Conservation (phyloP, 2,888 invertebrate species). For the Dione juno region DNA sequence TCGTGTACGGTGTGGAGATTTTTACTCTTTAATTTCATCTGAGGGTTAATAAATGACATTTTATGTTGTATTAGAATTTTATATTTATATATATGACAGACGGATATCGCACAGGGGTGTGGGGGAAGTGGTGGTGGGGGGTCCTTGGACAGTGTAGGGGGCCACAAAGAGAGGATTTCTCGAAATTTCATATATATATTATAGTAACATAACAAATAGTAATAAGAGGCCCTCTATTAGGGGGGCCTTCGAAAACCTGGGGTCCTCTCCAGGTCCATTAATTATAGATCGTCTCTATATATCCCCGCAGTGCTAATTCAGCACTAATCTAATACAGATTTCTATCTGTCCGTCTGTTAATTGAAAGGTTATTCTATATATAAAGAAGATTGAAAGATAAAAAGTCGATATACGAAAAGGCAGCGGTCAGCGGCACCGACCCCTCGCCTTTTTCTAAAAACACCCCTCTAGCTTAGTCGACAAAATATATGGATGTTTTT, state of each 20-base stretch:
- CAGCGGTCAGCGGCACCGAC: background rate
- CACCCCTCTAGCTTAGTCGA: background rate
- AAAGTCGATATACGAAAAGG: conserved; percentile 30
- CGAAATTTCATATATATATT: no score
- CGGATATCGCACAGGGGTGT: no score
- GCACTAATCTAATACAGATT: conserved; percentile 18
- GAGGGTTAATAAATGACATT: conserved; percentile 38
- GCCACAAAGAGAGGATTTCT: no score
- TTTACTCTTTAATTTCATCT: conserved; percentile 35
- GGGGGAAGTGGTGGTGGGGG: no score
- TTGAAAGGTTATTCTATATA: conserved; percentile 18
- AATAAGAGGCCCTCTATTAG: no score
- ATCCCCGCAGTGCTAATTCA: conserved; percentile 35
- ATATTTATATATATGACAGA: no score
- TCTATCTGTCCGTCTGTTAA: conserved; percentile 17
- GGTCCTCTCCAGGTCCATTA: no score
- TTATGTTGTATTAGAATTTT: conserved; percentile 9
- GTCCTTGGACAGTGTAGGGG: no score
- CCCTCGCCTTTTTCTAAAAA: background rate
- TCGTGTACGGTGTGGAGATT: conserved; percentile 24
- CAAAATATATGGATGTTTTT: background rate
- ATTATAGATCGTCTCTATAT: no score
- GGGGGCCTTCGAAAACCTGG: no score
- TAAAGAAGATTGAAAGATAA: conserved; percentile 28
- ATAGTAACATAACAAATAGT: no score